Evolutionary conservation across 2,888 invertebrate species (phyloP), one percentile per base, ranked within the genome.

Genomic region (Caenorhabditis sulstoni): DNA sequence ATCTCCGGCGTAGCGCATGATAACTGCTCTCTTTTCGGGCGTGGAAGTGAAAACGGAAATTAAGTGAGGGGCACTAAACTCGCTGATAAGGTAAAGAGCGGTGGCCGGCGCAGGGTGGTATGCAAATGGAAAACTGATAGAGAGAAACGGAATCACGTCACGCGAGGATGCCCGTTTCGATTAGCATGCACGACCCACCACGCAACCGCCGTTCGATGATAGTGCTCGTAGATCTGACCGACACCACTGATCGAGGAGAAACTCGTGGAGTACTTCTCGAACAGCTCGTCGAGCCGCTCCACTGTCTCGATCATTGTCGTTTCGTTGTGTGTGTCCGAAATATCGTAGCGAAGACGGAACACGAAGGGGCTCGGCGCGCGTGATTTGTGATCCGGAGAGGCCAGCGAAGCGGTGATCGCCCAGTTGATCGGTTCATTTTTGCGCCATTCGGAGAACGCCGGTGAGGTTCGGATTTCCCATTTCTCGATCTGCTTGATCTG

Each of bases 151-250:
- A 18, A 29, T 12, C 37, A 39, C 41, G 29, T 29, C 29, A 29
- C 7, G 53, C 52, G 29, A 62, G 1, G 50, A 49, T 29, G 16
- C 35, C 9, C 35, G 55, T 61, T 37, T 62, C 52, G 44, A 62
- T 61, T 70, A 37, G 29, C 4, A 29, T 29, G 29, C 4, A 29
- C 7, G 57, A 71, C 71, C 64, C 49, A 71, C 71, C 71, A 71
- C 49, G 49, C 57, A 18, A 64, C 47, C 39, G 62, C 71, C 11
- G 22, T 71, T 20, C 16, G 49, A 49, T 71, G 62, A n/a, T 64
- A 71, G 64, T 71, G 64, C 55, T 62, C 71, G 71, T 71, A 71
- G 47, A 71, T 55, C 29, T 49, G 49, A 11, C 71, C 71, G n/a
- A 14, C 16, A 5, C 57, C 55, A n/a, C 16, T 47, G 16, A 29